phyloP scores from a whole-genome alignment of 2,888 invertebrate genomes.

The Hyposoter didymator region DNA sequence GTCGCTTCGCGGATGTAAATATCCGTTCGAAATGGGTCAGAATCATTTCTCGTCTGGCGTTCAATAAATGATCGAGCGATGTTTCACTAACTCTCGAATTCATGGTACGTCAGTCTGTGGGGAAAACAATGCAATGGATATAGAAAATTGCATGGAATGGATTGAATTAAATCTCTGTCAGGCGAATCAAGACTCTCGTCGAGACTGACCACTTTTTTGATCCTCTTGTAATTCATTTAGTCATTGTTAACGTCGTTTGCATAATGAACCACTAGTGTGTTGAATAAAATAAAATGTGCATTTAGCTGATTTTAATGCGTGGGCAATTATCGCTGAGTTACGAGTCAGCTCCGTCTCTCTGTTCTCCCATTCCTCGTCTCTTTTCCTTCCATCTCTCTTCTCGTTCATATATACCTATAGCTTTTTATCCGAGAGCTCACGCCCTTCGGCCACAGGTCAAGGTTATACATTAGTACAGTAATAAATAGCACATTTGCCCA shows the following conservation, averaged over 20 bases:
- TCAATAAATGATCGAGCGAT: neutral
- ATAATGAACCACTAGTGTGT: neutral
- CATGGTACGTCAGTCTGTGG: neutral
- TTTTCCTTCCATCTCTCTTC: neutral
- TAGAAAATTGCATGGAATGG: neutral
- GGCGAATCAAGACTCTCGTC: neutral
- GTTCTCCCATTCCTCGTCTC: neutral
- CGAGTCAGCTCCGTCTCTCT: neutral
- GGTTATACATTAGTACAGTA: neutral
- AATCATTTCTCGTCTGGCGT: neutral
- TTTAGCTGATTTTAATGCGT: neutral
- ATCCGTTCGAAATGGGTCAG: neutral
- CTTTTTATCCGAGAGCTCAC: neutral
- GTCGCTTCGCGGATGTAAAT: neutral
- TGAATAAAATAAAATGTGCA: neutral
- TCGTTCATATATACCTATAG: neutral
- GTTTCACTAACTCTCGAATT: neutral
- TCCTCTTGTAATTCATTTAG: neutral
- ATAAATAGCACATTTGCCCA: conserved; percentile 55
- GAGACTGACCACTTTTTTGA: neutral
- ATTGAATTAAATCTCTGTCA: neutral
- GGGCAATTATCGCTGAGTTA: neutral
- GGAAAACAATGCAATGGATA: neutral
- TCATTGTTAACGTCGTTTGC: neutral
- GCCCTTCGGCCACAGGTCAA: neutral